phyloP scores from a whole-genome alignment of 2,797 vertebrate genomes.

The Falco cherrug region DNA sequence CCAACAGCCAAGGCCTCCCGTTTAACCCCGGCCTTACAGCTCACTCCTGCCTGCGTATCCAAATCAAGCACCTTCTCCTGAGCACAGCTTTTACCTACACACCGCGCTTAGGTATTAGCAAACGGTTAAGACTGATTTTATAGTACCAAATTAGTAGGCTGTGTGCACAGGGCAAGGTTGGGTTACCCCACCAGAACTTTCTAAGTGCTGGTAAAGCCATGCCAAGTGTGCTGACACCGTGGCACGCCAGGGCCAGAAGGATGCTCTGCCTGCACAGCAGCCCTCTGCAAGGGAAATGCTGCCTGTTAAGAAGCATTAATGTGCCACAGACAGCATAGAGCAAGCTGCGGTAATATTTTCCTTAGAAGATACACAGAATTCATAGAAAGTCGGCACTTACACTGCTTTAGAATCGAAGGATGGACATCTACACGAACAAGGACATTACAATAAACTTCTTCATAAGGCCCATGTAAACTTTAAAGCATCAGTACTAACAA shows the following conservation, averaged over 20 bases:
- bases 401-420: background rate
- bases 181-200: background rate
- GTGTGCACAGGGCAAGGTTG: background rate
- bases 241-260: background rate
- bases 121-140: too few relatives aligned
- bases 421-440: background rate
- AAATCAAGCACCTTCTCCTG: background rate
- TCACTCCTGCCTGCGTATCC: background rate
- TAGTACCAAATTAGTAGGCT: background rate
- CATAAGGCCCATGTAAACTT: background rate
- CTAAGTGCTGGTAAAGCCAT: background rate
- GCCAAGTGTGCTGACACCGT: background rate
- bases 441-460: background rate
- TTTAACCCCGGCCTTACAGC: background rate
- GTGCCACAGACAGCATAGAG: background rate
- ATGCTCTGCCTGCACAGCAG: too few relatives aligned
- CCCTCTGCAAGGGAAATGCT: background rate
- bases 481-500: background rate
- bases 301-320: background rate
- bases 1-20: fast-evolving
- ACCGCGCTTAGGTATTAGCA: fast-evolving
- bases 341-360: background rate
- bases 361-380: background rate
- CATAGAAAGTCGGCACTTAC: background rate
- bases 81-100: background rate